Evolutionary conservation across 64 coral and sea anemone genomes (phyloP).

Genomic region (Montipora capricornis): DNA sequence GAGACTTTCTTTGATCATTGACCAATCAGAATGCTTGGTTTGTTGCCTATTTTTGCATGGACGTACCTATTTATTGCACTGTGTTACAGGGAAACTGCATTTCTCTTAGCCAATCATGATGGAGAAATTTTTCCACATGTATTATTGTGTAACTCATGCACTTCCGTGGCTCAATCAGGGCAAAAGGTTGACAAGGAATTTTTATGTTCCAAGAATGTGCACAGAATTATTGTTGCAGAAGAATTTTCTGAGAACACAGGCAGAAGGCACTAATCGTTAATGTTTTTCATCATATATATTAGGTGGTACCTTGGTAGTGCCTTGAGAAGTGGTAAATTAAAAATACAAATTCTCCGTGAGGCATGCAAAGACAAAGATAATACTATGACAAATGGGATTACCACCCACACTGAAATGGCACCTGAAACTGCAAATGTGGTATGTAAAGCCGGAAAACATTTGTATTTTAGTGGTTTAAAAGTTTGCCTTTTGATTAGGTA

Average conservation of each 20-base stretch:
- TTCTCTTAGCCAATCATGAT: too few relatives aligned
- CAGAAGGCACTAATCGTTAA: not conserved
- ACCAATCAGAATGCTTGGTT: too few relatives aligned
- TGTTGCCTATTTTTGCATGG: too few relatives aligned
- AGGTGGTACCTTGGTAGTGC: conserved; percentile 93
- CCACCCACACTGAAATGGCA: not conserved
- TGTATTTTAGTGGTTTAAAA: not conserved
- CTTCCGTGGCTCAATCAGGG: too few relatives aligned
- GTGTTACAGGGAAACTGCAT: too few relatives aligned
- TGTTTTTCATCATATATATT: not conserved
- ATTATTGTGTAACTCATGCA: too few relatives aligned
- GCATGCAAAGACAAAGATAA: not conserved
- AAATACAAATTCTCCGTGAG: conserved; percentile 61
- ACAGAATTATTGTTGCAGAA: not conserved
- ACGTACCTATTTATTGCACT: too few relatives aligned
- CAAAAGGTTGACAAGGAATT: too few relatives aligned
- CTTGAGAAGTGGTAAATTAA: conserved; percentile 82
- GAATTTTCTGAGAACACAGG: not conserved
- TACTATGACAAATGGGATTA: conserved; percentile 49
- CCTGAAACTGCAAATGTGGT: not conserved
- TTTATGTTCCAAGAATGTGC: too few relatives aligned
- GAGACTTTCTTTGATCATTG: too few relatives aligned
- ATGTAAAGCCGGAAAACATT: not conserved
- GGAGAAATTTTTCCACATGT: too few relatives aligned
- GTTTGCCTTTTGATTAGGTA: too few relatives aligned